A percentile compares a stretch with the other conserved stretches of the same genome.
Conservation (phyloP, 2,888 invertebrate species). For the Ophion obscuratus region DNA sequence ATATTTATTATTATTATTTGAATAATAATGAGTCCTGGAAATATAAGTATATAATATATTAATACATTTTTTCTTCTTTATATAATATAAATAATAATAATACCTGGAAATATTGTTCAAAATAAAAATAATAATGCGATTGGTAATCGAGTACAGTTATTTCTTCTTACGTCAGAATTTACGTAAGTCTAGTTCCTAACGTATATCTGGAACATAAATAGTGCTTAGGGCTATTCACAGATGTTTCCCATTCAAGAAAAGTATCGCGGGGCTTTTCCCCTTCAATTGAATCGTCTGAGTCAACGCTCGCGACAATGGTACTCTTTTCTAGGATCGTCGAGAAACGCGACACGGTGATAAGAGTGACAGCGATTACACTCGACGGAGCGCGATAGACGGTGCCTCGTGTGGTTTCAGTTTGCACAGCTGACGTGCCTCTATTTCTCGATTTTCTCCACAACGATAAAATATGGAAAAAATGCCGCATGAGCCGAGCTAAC, state of each 20-base stretch:
- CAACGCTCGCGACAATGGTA: conserved; percentile 31
- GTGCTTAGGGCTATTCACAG: background rate
- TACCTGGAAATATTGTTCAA: no score
- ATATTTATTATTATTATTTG: no score
- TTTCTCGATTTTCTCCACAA: background rate
- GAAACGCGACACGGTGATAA: conserved; percentile 19
- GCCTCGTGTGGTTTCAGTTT: conserved; percentile 29
- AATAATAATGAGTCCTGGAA: no score
- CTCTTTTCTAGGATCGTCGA: conserved; percentile 7
- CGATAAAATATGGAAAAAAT: no score
- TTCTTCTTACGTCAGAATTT: no score
- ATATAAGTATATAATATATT: no score
- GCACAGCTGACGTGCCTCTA: background rate
- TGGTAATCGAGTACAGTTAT: no score
- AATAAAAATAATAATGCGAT: no score
- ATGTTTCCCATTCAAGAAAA: background rate
- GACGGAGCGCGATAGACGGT: conserved; percentile 31
- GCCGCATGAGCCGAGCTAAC: no score
- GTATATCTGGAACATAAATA: background rate
- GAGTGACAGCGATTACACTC: conserved; percentile 52
- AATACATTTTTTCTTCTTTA: no score
- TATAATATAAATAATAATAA: no score
- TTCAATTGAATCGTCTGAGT: conserved; percentile 8
- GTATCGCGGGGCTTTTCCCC: background rate
- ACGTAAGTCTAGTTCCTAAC: background rate